These are phyloP conservation scores for Orthosia gracilis DNA, from an alignment of 2,888 invertebrate species.

Conservation along the genomic window DNA sequence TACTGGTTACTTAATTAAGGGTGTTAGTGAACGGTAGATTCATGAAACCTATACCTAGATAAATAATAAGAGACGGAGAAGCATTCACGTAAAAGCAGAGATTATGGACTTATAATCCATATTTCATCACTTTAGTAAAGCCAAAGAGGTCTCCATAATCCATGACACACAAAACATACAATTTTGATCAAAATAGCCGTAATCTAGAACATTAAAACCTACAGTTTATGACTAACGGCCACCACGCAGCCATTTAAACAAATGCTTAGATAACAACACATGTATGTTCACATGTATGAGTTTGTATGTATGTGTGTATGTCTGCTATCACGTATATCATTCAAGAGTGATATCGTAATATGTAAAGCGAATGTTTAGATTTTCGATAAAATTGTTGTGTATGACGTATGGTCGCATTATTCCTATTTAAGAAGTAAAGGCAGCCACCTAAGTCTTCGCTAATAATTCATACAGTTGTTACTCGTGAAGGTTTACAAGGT, in stretches of 20 bases:
- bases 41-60: not conserved
- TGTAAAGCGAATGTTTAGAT: slow-evolving; percentile 68
- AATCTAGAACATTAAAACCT: slow-evolving; percentile 43
- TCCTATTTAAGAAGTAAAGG: slow-evolving; percentile 2
- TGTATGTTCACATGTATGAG: slow-evolving; percentile 13
- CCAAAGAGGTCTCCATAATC: not conserved
- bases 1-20: no score
- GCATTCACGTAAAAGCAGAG: not conserved
- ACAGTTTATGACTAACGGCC: slow-evolving; percentile 44
- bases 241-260: slow-evolving; percentile 57
- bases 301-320: slow-evolving; percentile 34
- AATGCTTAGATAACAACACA: slow-evolving; percentile 59
- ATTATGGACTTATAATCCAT: not conserved
- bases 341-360: slow-evolving; percentile 68
- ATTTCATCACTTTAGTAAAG: slow-evolving; percentile 5
- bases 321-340: slow-evolving; percentile 68
- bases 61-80: not conserved
- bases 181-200: slow-evolving; percentile 44
- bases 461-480: no score
- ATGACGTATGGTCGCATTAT: slow-evolving; percentile 18
- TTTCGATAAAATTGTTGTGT: slow-evolving; percentile 61
- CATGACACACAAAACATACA: slow-evolving; percentile 29
- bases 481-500: no score
- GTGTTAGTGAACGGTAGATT: not conserved
- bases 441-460: no score